Evolutionary conservation across 1,140 invertebrate species (phyloP), one percentile per base, ranked within the genome.

Genomic region (Orussus abietinus): DNA sequence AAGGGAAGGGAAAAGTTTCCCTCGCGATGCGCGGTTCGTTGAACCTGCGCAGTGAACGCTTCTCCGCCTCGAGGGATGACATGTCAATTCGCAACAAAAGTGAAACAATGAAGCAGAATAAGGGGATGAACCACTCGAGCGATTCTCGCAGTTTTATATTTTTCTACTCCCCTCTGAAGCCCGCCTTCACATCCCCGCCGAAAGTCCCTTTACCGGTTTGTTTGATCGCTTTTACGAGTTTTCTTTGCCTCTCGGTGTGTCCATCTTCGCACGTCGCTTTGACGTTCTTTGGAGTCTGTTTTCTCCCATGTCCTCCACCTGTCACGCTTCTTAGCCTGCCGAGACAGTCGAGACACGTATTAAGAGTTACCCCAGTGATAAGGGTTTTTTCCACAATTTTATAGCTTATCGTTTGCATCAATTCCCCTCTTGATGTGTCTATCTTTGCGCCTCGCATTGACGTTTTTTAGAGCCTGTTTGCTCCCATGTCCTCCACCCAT

Each of bases 91-190:
- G 51, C 51, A 42, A 33, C 46, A 52, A 45, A 40, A 49, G n/a
- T 25, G n/a, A 25, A 7, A 25, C 22, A 48, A 52, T 47, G 48
- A 51, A 54, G 38, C 48, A 51, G 47, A 53, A 38, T 53, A 49
- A 55, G 42, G 49, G 53, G 51, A 47, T 51, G 34, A 55, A 44
- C 47, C 52, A 50, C 49, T 49, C 38, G 49, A 45, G 54, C 33
- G 28, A 45, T 42, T 42, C 39, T 29, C 15, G 21, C 47, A 49
- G 45, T 59, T 62, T 62, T 59, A 54, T 59, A 62, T 59, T 62
- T 59, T 62, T 62, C 52, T 59, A 62, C 57, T 62, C 46, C 45
- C 12, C 19, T n/a, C 22, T 25, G n/a, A n/a, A n/a, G n/a, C n/a
- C n/a, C n/a, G n/a, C n/a, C n/a, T n/a, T n/a, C n/a, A n/a, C n/a